Evolutionary conservation across 2,888 invertebrate genomes (phyloP).

Genomic region (Drosophila heteroneura): DNA sequence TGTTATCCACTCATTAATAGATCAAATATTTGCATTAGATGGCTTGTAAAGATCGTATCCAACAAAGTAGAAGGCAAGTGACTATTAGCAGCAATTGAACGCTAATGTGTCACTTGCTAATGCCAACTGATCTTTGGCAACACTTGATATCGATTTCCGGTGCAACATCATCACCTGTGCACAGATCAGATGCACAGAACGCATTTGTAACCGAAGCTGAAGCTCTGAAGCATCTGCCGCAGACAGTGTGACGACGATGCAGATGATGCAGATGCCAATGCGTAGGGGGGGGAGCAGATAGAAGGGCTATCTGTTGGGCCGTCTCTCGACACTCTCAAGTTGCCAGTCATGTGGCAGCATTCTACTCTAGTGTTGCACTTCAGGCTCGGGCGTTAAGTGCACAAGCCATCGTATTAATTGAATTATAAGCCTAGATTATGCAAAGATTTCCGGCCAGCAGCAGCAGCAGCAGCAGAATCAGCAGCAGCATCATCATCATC

Average conservation of each 20-base stretch:
- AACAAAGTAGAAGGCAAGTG: conserved; percentile 18
- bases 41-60: conserved; percentile 1
- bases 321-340: conserved; percentile 56
- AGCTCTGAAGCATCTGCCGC: conserved; percentile 42
- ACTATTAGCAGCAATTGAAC: conserved; percentile 46
- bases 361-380: conserved; percentile 82
- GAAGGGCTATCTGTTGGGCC: background rate
- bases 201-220: conserved; percentile 2
- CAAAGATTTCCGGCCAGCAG: conserved; percentile 81
- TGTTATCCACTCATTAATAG: background rate
- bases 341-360: conserved; percentile 81
- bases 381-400: conserved; percentile 72
- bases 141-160: conserved; percentile 69
- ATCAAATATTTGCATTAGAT: conserved; percentile 26
- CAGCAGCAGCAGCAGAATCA: conserved; percentile 42
- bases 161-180: conserved; percentile 61
- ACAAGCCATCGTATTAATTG: conserved; percentile 82
- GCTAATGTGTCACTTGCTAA: conserved; percentile 61
- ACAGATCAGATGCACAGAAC: conserved; percentile 34
- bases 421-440: conserved; percentile 85
- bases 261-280: conserved; percentile 11
- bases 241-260: conserved; percentile 66
- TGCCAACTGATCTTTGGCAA: conserved; percentile 56
- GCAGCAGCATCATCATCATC: background rate
- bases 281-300: too few relatives aligned